These are phyloP conservation scores for Darwinula stevensoni DNA, from an alignment of 2,888 invertebrate species.

Conservation along the genomic window DNA sequence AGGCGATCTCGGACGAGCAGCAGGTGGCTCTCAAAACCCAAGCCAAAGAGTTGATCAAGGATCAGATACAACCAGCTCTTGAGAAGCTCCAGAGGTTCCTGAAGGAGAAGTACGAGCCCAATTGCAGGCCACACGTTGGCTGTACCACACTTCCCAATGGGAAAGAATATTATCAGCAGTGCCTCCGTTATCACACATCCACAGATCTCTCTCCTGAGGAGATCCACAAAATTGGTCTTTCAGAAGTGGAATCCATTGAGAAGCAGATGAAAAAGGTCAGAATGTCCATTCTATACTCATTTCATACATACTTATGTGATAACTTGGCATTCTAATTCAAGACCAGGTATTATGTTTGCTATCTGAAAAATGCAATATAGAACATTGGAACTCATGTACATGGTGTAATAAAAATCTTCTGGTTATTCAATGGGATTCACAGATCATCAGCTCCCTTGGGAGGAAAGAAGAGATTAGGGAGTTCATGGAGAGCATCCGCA, in stretches of 20 bases:
- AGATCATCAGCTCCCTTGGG: constrained; percentile 12
- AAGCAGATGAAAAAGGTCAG: constrained; percentile 11
- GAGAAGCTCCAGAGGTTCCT: constrained; percentile 9
- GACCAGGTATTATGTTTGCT: no score
- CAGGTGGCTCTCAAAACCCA: constrained; percentile 5
- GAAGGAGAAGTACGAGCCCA: constrained; percentile 10
- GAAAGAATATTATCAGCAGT: constrained; percentile 13
- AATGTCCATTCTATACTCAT: not conserved
- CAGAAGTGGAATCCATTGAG: constrained; percentile 14
- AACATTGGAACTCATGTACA: no score
- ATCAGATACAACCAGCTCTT: constrained; percentile 9
- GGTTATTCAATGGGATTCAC: no score
- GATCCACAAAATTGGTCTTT: constrained; percentile 14
- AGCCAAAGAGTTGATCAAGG: constrained; percentile 5
- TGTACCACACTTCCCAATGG: constrained; percentile 13
- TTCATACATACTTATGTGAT: no score
- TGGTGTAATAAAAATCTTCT: not conserved
- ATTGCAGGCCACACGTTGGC: constrained; percentile 12
- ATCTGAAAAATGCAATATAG: no score
- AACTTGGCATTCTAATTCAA: no score
- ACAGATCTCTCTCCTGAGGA: constrained; percentile 12
- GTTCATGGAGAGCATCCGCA: constrained; percentile 13
- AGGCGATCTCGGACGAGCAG: constrained; percentile 8
- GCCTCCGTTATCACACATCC: constrained; percentile 15
- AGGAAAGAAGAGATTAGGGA: constrained; percentile 12